phyloP scores from a whole-genome alignment of 2,113 vertebrate species.

The Sturnira hondurensis region DNA sequence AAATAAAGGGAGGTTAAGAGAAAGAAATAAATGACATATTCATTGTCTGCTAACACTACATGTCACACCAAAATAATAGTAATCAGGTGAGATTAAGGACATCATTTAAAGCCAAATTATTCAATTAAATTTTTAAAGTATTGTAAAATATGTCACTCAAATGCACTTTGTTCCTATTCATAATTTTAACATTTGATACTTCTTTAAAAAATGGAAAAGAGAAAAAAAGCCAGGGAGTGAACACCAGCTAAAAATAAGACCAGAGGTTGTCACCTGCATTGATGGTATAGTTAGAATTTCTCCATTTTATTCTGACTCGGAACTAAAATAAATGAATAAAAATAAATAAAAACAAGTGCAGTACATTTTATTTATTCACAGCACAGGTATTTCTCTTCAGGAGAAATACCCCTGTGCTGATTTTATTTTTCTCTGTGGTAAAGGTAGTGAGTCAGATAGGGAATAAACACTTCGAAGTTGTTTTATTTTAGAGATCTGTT shows the following conservation, averaged over 20 bases:
- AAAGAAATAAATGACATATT: neutral
- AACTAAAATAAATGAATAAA: neutral
- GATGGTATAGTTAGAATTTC: neutral
- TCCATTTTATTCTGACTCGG: neutral
- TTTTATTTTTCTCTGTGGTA: neutral
- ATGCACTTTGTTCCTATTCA: neutral
- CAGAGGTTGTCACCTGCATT: neutral
- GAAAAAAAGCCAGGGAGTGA: neutral
- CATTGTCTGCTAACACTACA: neutral
- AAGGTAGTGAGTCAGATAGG: neutral
- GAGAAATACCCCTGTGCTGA: too few relatives aligned
- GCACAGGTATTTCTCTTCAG: neutral
- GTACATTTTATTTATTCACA: neutral
- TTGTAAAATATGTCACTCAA: neutral
- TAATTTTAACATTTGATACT: neutral
- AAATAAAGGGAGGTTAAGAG: neutral
- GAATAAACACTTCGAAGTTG: neutral
- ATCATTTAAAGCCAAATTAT: neutral
- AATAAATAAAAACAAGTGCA: neutral
- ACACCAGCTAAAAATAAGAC: neutral
- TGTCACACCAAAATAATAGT: neutral
- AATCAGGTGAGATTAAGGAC: neutral
- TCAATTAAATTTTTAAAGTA: neutral
- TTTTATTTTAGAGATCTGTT: neutral
- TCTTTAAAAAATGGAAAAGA: neutral